A percentile compares a stretch with the other conserved stretches of the same genome.
phyloP scores from a whole-genome alignment of 1,140 invertebrate genomes.

The Proales similis region DNA sequence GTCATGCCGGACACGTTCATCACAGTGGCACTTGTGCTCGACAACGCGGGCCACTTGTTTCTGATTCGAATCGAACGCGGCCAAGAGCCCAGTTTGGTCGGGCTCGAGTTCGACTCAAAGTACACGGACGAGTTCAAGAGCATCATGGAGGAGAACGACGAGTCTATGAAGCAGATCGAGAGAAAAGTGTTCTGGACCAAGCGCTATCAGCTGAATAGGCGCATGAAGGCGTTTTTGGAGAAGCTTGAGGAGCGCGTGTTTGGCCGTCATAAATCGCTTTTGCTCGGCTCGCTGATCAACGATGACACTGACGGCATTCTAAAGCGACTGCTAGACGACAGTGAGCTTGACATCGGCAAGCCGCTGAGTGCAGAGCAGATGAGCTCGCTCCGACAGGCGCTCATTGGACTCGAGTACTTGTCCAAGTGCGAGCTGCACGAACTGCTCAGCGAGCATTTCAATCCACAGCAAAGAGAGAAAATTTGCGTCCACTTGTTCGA shows the following conservation, averaged over 20 bases:
- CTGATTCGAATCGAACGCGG: constrained; percentile 5
- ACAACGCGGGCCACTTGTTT: constrained; percentile 7
- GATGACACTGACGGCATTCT: constrained; percentile 3
- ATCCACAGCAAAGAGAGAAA: not conserved
- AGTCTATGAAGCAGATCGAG: constrained; percentile 32
- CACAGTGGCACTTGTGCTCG: constrained; percentile 3
- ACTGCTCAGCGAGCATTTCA: not conserved
- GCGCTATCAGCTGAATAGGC: constrained; percentile 13
- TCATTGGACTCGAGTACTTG: constrained; percentile 16
- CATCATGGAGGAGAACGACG: constrained; percentile 31
- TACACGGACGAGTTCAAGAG: constrained; percentile 27
- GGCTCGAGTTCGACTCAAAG: constrained; percentile 18
- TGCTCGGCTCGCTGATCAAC: constrained; percentile 31
- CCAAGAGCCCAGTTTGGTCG: not conserved
- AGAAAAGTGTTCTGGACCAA: constrained; percentile 30
- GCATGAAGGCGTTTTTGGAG: constrained; percentile 23
- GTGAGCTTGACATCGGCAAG: constrained; percentile 1
- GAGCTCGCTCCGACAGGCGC: not conserved
- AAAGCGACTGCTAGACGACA: constrained; percentile 19
- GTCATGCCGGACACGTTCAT: constrained; percentile 16
- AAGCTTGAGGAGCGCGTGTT: constrained; percentile 22
- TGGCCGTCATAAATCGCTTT: constrained; percentile 4
- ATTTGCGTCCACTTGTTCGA: not conserved
- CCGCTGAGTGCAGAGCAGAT: constrained; percentile 1
- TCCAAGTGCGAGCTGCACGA: not conserved